Evolutionary conservation across 64 coral and sea anemone species (phyloP).

Genomic region (Trachythela sp.): DNA sequence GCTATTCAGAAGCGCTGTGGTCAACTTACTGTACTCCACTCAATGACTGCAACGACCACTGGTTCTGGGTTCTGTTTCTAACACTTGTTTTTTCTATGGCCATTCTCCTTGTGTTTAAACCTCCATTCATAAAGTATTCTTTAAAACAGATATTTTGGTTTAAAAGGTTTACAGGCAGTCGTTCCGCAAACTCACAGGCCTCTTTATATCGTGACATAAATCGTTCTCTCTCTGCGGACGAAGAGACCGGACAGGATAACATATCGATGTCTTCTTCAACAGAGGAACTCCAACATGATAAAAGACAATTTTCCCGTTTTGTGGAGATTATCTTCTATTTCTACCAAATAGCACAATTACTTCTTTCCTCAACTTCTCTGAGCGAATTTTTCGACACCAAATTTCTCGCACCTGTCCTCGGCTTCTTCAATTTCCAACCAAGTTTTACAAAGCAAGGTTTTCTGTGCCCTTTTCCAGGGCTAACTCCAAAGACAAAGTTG

Average conservation of each 20-base stretch:
- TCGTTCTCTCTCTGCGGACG: too few relatives aligned
- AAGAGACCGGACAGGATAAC: too few relatives aligned
- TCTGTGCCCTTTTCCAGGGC: constrained; percentile 16
- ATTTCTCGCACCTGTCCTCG: constrained; percentile 15
- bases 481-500: constrained; percentile 24
- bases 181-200: neutral
- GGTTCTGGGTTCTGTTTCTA: constrained; percentile 29
- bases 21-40: constrained; percentile 26
- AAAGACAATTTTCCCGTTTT: constrained; percentile 27
- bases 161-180: neutral
- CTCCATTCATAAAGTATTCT: constrained; percentile 19
- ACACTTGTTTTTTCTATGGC: neutral
- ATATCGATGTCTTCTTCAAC: neutral
- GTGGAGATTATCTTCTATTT: constrained; percentile 33
- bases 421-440: constrained; percentile 38
- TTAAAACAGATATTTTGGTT: constrained; percentile 11
- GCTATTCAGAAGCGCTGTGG: constrained; percentile 32
- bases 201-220: neutral
- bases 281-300: constrained; percentile 12
- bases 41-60: constrained; percentile 26
- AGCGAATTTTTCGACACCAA: neutral
- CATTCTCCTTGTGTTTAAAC: constrained; percentile 22
- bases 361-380: neutral
- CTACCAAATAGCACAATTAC: constrained; percentile 32
- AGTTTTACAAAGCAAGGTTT: neutral